A percentile compares a stretch with the other conserved stretches of the same genome.
Conservation (phyloP, 2,113 vertebrate species). For the Macroglossus sobrinus region DNA sequence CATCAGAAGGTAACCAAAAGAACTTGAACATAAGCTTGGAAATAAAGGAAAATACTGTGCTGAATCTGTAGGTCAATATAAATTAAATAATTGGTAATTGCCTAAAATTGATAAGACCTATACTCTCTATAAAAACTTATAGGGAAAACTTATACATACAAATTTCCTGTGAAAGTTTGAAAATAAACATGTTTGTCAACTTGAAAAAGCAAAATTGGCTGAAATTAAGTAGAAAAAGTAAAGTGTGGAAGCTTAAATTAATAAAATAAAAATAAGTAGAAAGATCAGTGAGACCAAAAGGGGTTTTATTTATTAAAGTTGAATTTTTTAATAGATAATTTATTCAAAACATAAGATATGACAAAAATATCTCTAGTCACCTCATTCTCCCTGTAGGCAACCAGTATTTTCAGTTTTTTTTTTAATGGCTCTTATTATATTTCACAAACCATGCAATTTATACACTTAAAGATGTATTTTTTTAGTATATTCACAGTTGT, state of each 20-base stretch:
- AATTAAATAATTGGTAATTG: neutral
- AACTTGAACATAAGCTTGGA: neutral
- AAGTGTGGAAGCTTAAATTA: neutral
- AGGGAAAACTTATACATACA: neutral
- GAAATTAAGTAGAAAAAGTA: conserved; percentile 6
- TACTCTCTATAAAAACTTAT: neutral
- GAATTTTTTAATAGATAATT: neutral
- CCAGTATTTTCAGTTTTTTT: neutral
- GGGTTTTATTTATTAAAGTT: neutral
- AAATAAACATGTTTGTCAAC: neutral
- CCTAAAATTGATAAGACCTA: neutral
- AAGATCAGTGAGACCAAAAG: neutral
- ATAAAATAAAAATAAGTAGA: neutral
- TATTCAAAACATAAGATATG: neutral
- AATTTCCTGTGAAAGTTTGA: neutral
- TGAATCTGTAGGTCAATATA: neutral
- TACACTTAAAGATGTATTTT: neutral
- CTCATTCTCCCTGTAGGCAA: neutral
- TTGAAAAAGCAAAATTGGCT: neutral
- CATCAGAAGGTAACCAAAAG: neutral
- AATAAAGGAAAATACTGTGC: neutral
- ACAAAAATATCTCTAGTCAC: neutral
- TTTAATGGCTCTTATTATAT: neutral
- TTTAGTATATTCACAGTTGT: neutral
- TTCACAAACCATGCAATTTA: neutral